A percentile compares a stretch with the other conserved stretches of the same genome.
These are phyloP conservation scores for Ommatoiulus sabulosus DNA, from an alignment of 2,888 invertebrate species.

Conservation along the genomic window DNA sequence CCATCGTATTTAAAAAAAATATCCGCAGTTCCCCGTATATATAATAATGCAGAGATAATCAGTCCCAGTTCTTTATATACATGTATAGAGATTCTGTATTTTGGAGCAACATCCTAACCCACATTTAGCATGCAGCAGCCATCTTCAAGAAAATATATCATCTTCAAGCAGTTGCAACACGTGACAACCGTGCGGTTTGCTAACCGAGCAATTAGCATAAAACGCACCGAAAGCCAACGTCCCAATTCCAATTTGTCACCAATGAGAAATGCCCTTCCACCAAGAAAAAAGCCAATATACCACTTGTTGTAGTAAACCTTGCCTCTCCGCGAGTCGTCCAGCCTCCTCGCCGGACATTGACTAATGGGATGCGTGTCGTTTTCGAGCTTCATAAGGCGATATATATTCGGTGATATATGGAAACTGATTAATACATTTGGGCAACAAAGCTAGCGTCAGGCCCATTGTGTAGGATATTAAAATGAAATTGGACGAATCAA, in stretches of 20 bases:
- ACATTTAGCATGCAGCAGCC: not conserved
- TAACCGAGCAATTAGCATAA: conserved; percentile 21
- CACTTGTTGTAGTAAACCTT: not conserved
- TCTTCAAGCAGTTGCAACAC: not conserved
- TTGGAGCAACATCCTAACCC: not conserved
- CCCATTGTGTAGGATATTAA: conserved; percentile 34
- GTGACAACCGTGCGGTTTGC: not conserved
- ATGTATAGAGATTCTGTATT: too few relatives aligned
- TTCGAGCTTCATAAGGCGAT: conserved; percentile 22
- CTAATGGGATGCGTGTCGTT: conserved; percentile 19
- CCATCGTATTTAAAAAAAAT: too few relatives aligned
- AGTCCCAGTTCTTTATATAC: too few relatives aligned
- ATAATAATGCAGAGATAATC: too few relatives aligned
- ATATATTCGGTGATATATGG: conserved; percentile 23
- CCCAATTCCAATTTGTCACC: not conserved
- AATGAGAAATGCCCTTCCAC: not conserved
- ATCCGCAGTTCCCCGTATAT: too few relatives aligned
- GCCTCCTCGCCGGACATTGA: not conserved
- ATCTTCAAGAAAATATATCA: not conserved
- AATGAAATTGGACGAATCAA: conserved; percentile 34
- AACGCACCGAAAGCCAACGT: not conserved
- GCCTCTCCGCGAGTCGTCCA: not conserved
- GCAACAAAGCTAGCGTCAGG: conserved; percentile 14
- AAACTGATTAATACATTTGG: conserved; percentile 34
- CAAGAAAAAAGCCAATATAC: not conserved